Evolutionary conservation across 2,888 invertebrate genomes (phyloP).

Genomic region (Magallana nippona): DNA sequence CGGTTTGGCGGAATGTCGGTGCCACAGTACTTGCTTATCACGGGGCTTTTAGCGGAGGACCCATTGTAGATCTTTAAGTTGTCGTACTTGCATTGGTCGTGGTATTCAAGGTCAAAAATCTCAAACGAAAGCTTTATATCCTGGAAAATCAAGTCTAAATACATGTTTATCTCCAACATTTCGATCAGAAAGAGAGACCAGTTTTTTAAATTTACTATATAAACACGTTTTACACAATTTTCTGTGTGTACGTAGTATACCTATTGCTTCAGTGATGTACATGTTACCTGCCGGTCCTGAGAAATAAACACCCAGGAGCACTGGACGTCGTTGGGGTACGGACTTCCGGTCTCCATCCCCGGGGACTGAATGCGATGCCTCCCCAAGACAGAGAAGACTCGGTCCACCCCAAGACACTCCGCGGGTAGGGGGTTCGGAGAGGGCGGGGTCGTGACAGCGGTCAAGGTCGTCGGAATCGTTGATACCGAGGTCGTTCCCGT

Average conservation of each 20-base stretch:
- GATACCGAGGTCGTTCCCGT: background rate
- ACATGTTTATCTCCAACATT: no score
- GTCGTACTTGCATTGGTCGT: constrained; percentile 26
- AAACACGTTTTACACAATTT: no score
- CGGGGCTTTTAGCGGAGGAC: background rate
- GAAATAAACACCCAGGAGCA: constrained; percentile 58
- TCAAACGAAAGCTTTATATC: constrained; percentile 11
- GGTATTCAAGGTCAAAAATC: background rate
- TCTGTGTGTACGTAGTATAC: no score
- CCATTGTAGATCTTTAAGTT: constrained; percentile 30
- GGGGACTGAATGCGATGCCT: constrained; percentile 53
- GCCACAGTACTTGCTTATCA: constrained; percentile 51
- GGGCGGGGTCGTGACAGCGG: background rate
- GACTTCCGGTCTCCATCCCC: constrained; percentile 41
- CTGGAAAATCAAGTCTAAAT: background rate
- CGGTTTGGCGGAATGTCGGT: constrained; percentile 52
- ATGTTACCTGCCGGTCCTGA: constrained; percentile 47
- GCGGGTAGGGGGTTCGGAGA: background rate
- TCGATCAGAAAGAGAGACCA: no score
- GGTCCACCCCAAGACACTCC: constrained; percentile 13
- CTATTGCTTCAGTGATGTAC: no score
- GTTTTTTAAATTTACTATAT: no score
- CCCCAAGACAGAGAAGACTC: constrained; percentile 35
- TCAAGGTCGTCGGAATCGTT: background rate
- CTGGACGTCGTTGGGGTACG: constrained; percentile 52